Conservation (phyloP, 2,113 vertebrate genomes). For the Syngnathoides biaculeatus region DNA sequence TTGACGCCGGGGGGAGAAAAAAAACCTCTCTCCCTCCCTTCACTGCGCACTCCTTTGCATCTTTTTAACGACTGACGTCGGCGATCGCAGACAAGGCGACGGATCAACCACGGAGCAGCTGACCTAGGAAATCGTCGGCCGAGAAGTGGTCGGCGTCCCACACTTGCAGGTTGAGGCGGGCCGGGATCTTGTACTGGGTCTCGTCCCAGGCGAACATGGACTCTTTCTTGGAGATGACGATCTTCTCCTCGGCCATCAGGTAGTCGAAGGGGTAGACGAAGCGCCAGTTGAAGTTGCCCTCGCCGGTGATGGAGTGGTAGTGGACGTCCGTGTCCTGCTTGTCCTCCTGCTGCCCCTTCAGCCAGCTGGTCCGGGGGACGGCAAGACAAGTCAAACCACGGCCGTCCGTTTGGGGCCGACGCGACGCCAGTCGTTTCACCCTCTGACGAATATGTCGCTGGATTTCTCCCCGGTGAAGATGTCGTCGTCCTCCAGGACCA, state of each 20-base stretch:
- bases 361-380: constrained; percentile 78
- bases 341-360: constrained; percentile 98
- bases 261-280: constrained; percentile 95
- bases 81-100: too few species aligned
- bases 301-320: constrained; percentile 95
- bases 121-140: constrained; percentile 92
- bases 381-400: neutral
- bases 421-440: constrained; percentile 71
- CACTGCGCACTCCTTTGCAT: too few species aligned
- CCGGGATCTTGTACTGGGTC: constrained; percentile 96
- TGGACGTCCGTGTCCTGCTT: constrained; percentile 98
- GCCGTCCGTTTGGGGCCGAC: neutral
- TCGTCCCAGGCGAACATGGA: constrained; percentile 99
- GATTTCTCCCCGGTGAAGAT: constrained; percentile 99
- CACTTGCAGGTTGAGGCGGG: constrained; percentile 93
- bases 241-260: constrained; percentile 93
- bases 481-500: constrained; percentile 94
- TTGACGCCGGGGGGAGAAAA: neutral
- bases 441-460: constrained; percentile 96
- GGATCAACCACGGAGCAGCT: neutral
- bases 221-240: constrained; percentile 97
- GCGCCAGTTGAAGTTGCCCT: constrained; percentile 99
- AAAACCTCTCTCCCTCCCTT: too few species aligned
- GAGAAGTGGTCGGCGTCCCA: constrained; percentile 99
- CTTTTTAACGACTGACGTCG: too few species aligned